A percentile compares a stretch with the other conserved stretches of the same genome.
phyloP scores from a whole-genome alignment of 2,797 vertebrate species.

The Pogoniulus pusillus region DNA sequence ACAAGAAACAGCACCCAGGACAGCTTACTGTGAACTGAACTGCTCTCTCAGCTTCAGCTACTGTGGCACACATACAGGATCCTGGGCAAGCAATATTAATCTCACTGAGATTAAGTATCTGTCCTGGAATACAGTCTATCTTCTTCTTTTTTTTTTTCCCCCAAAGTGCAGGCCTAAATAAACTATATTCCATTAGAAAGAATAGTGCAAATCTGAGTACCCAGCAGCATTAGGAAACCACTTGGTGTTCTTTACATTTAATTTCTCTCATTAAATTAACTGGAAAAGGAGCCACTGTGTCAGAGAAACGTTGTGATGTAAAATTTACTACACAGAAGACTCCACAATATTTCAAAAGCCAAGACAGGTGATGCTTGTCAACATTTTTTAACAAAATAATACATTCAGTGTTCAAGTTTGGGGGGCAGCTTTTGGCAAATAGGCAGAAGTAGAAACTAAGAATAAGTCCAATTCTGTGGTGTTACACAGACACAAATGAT shows the following conservation, averaged over 20 bases:
- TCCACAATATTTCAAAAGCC: not conserved
- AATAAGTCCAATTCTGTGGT: not conserved
- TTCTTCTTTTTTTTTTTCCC: not conserved
- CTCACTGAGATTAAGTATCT: not conserved
- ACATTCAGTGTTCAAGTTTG: not conserved
- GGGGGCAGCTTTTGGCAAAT: not conserved
- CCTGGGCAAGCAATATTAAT: not conserved
- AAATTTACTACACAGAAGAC: not conserved
- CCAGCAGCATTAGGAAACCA: not conserved
- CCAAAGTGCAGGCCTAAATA: not conserved
- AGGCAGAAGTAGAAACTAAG: not conserved
- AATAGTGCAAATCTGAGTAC: not conserved
- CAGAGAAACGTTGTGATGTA: not conserved
- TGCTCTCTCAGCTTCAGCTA: not conserved
- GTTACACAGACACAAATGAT: not conserved
- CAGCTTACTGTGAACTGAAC: not conserved
- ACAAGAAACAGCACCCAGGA: not conserved
- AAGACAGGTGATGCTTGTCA: not conserved
- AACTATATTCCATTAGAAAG: not conserved
- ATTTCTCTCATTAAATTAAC: not conserved
- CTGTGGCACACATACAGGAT: not conserved
- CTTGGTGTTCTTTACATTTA: not conserved
- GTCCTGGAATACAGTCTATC: not conserved
- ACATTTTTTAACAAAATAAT: not conserved
- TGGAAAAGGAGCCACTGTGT: not conserved